These are phyloP conservation scores for Melanchra persicariae DNA, from an alignment of 2,888 invertebrate genomes.

Conservation along the genomic window DNA sequence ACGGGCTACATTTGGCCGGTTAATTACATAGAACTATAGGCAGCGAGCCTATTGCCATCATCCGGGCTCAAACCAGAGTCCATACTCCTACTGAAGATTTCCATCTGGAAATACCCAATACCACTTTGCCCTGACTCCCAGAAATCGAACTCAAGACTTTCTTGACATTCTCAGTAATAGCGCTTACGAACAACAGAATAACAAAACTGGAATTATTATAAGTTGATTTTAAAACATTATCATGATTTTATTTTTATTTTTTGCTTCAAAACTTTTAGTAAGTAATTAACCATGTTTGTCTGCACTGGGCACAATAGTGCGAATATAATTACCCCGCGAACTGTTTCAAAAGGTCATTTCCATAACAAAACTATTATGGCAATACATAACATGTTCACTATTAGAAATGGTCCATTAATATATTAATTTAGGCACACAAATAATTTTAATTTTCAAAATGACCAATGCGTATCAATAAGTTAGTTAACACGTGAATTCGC, in stretches of 20 bases:
- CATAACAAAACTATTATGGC: background rate
- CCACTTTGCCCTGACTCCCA: too few species aligned
- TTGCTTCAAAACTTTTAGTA: too few species aligned
- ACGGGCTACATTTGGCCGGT: too few species aligned
- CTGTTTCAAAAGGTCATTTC: background rate
- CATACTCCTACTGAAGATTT: background rate
- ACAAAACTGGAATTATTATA: background rate
- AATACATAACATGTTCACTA: background rate
- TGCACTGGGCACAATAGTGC: too few species aligned
- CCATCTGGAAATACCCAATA: background rate
- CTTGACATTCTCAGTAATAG: background rate
- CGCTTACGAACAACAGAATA: background rate
- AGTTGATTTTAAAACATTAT: background rate
- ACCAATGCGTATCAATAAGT: conserved; percentile 4
- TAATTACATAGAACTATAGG: background rate
- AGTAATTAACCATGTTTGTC: too few species aligned
- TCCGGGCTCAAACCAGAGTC: too few species aligned
- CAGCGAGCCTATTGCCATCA: background rate
- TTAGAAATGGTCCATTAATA: background rate
- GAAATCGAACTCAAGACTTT: background rate
- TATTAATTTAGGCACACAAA: background rate
- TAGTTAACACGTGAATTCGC: background rate
- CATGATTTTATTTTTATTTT: too few species aligned
- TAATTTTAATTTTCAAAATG: conserved; percentile 6
- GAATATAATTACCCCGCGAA: background rate